These are phyloP conservation scores for Cavia porcellus DNA, from an alignment of 2,113 vertebrate species.

Conservation along the genomic window DNA sequence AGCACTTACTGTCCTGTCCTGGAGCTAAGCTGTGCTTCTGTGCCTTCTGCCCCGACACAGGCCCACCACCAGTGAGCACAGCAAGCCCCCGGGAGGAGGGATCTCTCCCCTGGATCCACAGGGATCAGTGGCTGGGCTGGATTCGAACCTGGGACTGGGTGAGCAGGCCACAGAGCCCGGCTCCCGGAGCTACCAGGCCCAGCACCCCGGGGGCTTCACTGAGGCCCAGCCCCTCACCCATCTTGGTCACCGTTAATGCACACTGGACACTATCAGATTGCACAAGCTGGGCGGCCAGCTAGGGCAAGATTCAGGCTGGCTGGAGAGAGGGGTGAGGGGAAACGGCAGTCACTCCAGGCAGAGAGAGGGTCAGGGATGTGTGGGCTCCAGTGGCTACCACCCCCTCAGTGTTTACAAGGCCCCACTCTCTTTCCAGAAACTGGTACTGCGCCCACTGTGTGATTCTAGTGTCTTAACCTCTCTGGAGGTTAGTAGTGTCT, in stretches of 20 bases:
- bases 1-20: neutral
- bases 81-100: neutral
- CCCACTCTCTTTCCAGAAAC: neutral
- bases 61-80: neutral
- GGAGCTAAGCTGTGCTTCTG: neutral
- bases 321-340: neutral
- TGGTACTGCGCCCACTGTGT: neutral
- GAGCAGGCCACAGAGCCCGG: neutral
- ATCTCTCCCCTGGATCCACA: neutral
- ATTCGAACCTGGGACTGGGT: neutral
- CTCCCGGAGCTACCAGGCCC: neutral
- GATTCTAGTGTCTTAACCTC: neutral
- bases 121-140: neutral
- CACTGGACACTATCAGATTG: neutral
- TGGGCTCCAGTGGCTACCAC: neutral
- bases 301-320: neutral
- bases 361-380: neutral
- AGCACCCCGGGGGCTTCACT: neutral
- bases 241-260: fast-evolving
- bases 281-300: fast-evolving
- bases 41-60: neutral
- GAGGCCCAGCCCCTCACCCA: neutral
- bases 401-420: neutral
- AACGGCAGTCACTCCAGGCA: neutral
- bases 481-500: neutral